Evolutionary conservation across 2,888 invertebrate species (phyloP).

Genomic region (Drosophila imparisetae): DNA sequence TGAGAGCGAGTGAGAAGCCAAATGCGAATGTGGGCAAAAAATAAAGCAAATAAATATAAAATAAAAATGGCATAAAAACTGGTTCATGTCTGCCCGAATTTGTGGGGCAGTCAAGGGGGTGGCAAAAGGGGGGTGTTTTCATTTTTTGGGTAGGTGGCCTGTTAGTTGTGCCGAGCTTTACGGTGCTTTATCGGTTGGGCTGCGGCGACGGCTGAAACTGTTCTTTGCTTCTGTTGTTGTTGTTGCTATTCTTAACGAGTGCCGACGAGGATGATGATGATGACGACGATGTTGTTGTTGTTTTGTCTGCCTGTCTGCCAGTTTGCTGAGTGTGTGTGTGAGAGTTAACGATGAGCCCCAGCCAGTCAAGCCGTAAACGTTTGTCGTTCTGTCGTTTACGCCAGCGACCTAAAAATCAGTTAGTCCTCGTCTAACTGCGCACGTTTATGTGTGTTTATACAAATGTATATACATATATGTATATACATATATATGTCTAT

Average conservation of each 20-base stretch:
- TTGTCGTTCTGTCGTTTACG: slow-evolving; percentile 72
- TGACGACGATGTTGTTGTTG: slow-evolving; percentile 41
- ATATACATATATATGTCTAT: background rate
- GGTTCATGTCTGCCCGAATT: slow-evolving; percentile 71
- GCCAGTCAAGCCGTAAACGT: slow-evolving; percentile 52
- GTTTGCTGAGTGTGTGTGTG: slow-evolving; percentile 39
- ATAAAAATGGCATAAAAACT: slow-evolving; percentile 56
- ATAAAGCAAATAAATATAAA: slow-evolving; percentile 49
- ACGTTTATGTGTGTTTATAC: slow-evolving; percentile 6
- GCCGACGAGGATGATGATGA: slow-evolving; percentile 40
- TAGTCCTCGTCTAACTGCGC: slow-evolving; percentile 53
- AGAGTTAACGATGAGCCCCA: slow-evolving; percentile 56
- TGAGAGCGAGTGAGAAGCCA: background rate
- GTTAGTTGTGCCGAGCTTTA: slow-evolving; percentile 36
- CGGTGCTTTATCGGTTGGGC: slow-evolving; percentile 35
- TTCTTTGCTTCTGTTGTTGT: slow-evolving; percentile 1
- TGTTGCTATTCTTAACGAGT: slow-evolving; percentile 47
- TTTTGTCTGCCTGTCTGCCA: slow-evolving; percentile 65
- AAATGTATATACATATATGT: background rate
- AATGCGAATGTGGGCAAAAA: slow-evolving; percentile 44
- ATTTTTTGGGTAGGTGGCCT: slow-evolving; percentile 14
- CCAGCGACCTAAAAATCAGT: slow-evolving; percentile 80
- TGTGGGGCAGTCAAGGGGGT: slow-evolving; percentile 20
- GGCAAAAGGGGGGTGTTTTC: background rate
- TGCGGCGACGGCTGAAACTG: slow-evolving; percentile 28